Evolutionary conservation across 2,113 vertebrate genomes (phyloP), one percentile per base, ranked within the genome.

Genomic region (Poeciliopsis occidentalis): DNA sequence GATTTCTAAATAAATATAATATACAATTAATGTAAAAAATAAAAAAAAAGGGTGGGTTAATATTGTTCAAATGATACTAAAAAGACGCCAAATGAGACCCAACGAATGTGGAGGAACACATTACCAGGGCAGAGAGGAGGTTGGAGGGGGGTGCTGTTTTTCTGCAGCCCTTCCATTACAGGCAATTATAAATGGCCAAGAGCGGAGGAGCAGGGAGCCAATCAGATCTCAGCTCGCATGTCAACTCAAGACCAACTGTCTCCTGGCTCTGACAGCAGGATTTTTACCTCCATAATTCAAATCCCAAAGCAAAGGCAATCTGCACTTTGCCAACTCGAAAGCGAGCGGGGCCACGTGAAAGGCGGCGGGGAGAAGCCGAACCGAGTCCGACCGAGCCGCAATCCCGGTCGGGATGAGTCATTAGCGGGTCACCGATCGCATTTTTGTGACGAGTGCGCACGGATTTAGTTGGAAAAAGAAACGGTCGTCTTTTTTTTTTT

Each of bases 201-300:
- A 97, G 96, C 96, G 93, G 95, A 94, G 95, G 95, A 95, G 93
- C 93, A 91, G 95, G 95, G 95, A 98, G 96, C 97, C 97, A 99
- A 98, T 98, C 97, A 98, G 97, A 97, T 97, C 95, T 95, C 96
- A 95, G 96, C 96, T 97, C 95, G 97, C 96, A 96, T 97, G 97
- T 98, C 97, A 97, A 97, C 97, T 96, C 95, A 96, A 99, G 97
- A 99, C 97, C 97, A 98, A 97, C 97, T 97, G 97, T 98, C 97
- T 99, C 96, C 95, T 98, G 96, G 95, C 97, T 98, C 96, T 98
- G 96, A 98, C 97, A 98, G 96, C 96, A 98, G 96, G 95, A 96
- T 97, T 97, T 57, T 98, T 99, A 99, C 97, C 97, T 98, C 97
- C 97, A 98, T 97, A 98, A 98, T 98, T 98, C 97, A 98, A 98